A percentile compares a stretch with the other conserved stretches of the same genome.
phyloP scores from a whole-genome alignment of 2,888 invertebrate genomes.

The Philaethria dido region DNA sequence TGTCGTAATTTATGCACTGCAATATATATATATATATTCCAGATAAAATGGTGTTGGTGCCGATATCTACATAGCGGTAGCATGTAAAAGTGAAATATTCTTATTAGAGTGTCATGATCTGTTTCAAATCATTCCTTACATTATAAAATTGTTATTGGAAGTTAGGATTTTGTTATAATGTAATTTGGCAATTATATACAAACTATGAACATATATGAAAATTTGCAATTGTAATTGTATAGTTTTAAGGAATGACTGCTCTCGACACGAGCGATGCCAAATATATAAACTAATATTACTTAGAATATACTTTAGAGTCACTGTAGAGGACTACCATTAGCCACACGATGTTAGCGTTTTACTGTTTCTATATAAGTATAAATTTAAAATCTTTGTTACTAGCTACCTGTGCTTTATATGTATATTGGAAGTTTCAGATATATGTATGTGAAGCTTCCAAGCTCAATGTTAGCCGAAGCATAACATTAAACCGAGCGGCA shows the following conservation, averaged over 20 bases:
- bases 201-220: slow-evolving; percentile 20
- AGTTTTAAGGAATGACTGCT: slow-evolving; percentile 28
- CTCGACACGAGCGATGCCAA: slow-evolving; percentile 34
- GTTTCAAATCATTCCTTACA: slow-evolving; percentile 23
- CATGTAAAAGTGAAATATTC: slow-evolving; percentile 41
- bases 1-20: background rate
- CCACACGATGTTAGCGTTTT: slow-evolving; percentile 39
- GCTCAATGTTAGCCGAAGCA: slow-evolving; percentile 28
- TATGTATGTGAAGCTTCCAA: slow-evolving; percentile 46
- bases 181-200: slow-evolving; percentile 21
- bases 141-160: slow-evolving; percentile 27
- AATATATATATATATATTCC: background rate
- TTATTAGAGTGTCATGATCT: slow-evolving; percentile 21
- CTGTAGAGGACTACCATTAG: slow-evolving; percentile 39
- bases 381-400: slow-evolving; percentile 41
- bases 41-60: slow-evolving; percentile 38
- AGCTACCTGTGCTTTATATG: slow-evolving; percentile 49
- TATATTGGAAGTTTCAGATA: slow-evolving; percentile 41
- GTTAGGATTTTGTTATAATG: slow-evolving; percentile 19
- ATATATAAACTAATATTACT: slow-evolving; percentile 22
- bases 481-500: slow-evolving; percentile 46
- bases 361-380: slow-evolving; percentile 25
- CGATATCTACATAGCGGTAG: slow-evolving; percentile 41
- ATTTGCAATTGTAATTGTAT: slow-evolving; percentile 30
- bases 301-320: slow-evolving; percentile 35